Evolutionary conservation across 2,888 invertebrate species (phyloP).

Genomic region (Drosophila birchii): DNA sequence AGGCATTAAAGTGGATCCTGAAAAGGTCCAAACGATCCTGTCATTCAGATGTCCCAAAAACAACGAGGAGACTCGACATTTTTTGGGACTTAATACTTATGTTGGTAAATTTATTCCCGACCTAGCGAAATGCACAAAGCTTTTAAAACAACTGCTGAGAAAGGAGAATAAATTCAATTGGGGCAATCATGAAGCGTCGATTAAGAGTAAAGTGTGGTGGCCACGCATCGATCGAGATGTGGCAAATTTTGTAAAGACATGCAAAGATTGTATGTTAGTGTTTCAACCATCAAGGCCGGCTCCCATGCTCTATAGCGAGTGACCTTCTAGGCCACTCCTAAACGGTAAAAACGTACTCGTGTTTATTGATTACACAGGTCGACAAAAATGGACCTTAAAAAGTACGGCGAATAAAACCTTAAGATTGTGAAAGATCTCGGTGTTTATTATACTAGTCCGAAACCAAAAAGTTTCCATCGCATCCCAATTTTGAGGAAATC

Average conservation of each 20-base stretch:
- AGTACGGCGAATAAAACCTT: too few species aligned
- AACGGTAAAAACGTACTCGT: too few species aligned
- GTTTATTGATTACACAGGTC: too few species aligned
- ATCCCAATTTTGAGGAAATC: too few species aligned
- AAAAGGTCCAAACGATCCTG: conserved; percentile 4
- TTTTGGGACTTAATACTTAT: conserved; percentile 5
- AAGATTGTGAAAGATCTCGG: too few species aligned
- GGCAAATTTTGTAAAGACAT: not conserved
- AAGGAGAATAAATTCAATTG: not conserved
- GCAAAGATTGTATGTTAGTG: not conserved
- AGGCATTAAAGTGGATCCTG: not conserved
- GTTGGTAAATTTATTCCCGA: conserved; percentile 16
- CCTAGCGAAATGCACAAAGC: not conserved
- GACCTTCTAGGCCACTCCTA: not conserved
- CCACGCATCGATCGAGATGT: not conserved
- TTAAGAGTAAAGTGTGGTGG: not conserved
- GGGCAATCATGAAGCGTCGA: not conserved
- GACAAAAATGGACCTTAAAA: too few species aligned
- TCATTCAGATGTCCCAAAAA: not conserved
- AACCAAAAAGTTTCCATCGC: too few species aligned
- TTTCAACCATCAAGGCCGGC: not conserved
- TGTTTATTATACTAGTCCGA: too few species aligned
- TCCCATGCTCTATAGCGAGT: not conserved
- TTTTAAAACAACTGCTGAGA: not conserved
- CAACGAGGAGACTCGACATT: conserved; percentile 1